phyloP scores from a whole-genome alignment of 2,888 invertebrate species.

The Malthinus seriepunctatus region DNA sequence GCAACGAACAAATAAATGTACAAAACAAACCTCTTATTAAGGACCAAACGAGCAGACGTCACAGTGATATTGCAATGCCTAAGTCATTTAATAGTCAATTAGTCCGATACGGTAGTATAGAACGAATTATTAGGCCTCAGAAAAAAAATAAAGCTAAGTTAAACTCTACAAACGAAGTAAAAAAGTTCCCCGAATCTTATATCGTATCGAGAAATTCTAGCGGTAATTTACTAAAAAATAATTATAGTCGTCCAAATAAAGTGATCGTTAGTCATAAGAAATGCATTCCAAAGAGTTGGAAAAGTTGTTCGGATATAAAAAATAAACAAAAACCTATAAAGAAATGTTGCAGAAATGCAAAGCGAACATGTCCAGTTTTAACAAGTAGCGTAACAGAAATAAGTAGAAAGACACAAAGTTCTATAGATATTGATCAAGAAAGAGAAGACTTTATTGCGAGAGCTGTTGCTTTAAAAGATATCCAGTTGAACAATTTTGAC shows the following conservation, averaged over 20 bases:
- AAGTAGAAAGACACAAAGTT: constrained; percentile 49
- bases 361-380: constrained; percentile 50
- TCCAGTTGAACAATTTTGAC: constrained; percentile 31
- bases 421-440: constrained; percentile 41
- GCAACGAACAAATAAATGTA: constrained; percentile 41
- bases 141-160: constrained; percentile 23
- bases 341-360: constrained; percentile 53
- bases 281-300: constrained; percentile 50
- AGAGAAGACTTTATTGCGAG: constrained; percentile 25
- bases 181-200: constrained; percentile 55
- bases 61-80: constrained; percentile 59
- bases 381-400: constrained; percentile 40
- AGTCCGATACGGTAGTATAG: constrained; percentile 54
- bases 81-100: constrained; percentile 56
- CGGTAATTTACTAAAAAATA: constrained; percentile 21
- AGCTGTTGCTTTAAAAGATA: constrained; percentile 30
- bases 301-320: constrained; percentile 53
- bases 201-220: constrained; percentile 47
- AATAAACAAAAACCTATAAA: constrained; percentile 42
- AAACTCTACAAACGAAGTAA: constrained; percentile 35
- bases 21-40: constrained; percentile 40
- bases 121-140: constrained; percentile 44
- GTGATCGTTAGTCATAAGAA: constrained; percentile 45
- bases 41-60: constrained; percentile 49
- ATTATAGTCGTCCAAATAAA: constrained; percentile 38